Conservation (phyloP, 2,888 invertebrate species). For the Teinopalpus imperialis region DNA sequence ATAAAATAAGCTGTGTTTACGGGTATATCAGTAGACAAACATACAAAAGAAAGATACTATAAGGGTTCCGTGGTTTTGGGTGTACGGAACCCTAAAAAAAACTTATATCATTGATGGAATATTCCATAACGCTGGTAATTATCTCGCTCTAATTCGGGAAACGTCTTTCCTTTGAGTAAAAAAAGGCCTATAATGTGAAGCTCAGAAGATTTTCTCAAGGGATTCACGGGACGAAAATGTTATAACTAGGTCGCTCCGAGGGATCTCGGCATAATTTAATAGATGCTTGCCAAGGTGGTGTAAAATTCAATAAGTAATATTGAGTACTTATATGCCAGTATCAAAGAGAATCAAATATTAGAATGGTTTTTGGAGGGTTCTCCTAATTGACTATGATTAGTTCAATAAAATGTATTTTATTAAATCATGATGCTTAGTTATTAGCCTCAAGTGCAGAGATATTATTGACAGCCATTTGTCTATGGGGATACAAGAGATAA, state of each 20-base stretch:
- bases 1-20: too few relatives aligned
- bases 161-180: neutral
- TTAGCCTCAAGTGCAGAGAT: too few relatives aligned
- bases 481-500: too few relatives aligned
- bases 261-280: slow-evolving; percentile 22
- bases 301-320: slow-evolving; percentile 17
- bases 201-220: slow-evolving; percentile 14
- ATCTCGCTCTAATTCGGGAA: too few relatives aligned
- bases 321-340: neutral
- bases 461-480: too few relatives aligned
- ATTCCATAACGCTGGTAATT: too few relatives aligned
- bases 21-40: too few relatives aligned
- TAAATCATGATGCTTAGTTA: too few relatives aligned
- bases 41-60: too few relatives aligned
- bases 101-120: too few relatives aligned
- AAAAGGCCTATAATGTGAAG: slow-evolving; percentile 1
- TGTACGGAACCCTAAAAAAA: too few relatives aligned
- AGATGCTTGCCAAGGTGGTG: slow-evolving; percentile 8
- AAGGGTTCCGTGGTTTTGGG: too few relatives aligned
- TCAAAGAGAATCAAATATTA: slow-evolving; percentile 2
- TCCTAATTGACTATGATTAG: neutral
- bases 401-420: neutral
- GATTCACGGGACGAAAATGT: slow-evolving; percentile 16
- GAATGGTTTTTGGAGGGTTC: neutral
- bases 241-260: slow-evolving; percentile 17